Base-by-base conservation (phyloP, 2,888 invertebrate species). In the Phytoseiulus persimilis region DNA sequence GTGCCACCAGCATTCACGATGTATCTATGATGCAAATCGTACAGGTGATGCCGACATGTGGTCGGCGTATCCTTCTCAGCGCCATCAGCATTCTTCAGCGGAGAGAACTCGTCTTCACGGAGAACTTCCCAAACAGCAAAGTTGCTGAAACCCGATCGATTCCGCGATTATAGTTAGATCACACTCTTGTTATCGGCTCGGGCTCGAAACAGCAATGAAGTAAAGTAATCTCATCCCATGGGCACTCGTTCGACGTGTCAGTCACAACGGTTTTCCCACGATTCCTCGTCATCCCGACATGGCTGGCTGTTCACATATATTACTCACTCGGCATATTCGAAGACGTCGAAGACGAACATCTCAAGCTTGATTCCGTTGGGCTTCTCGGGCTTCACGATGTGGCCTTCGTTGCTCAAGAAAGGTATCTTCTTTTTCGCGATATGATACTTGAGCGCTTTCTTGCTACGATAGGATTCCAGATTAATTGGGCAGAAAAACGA, bases 271-370 rank as follows among this genome's bases (percentile, higher is more conserved):
- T n/a, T n/a, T n/a, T n/a, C n/a, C n/a, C n/a, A n/a, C n/a, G n/a
- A n/a, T n/a, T n/a, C n/a, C n/a, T n/a, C n/a, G n/a, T n/a, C n/a
- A n/a, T n/a, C n/a, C n/a, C n/a, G n/a, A n/a, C n/a, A n/a, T n/a
- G n/a, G n/a, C n/a, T n/a, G n/a, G n/a, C n/a, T n/a, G n/a, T n/a
- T n/a, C n/a, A n/a, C n/a, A n/a, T n/a, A n/a, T n/a, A 45, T 65
- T 89, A 93, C 93, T 92, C 92, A 94, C 94, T 96, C 95, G 0
- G 98, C 95, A 93, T 97, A 97, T 92, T 96, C 96, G 92, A 99
- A 99, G 0, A 99, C 98, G 93, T 99, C 99, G 93, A 99, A 99
- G 18, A 99, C 96, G 93, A 99, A 99, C 93, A 99, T 99, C 92
- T 99, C 99, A 93, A 99, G 96, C 94, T 99, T 99, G 91, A 99